Evolutionary conservation across 2,797 vertebrate species (phyloP).

Genomic region (Apogon talboti): DNA sequence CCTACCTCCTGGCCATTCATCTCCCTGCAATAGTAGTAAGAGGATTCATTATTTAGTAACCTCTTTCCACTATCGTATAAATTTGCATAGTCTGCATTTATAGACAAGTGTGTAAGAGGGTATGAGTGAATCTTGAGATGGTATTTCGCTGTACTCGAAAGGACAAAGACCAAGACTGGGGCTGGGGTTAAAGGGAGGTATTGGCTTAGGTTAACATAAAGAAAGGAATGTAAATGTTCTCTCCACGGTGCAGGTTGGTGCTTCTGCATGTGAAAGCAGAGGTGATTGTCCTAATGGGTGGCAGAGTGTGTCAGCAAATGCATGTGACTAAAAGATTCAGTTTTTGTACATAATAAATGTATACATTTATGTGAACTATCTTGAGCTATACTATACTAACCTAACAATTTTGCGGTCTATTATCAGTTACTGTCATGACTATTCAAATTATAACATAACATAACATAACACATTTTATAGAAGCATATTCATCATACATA

Average conservation of each 20-base stretch:
- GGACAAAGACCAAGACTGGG: conserved; percentile 21
- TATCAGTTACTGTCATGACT: no score
- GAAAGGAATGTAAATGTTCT: conserved; percentile 4
- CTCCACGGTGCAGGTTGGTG: background rate
- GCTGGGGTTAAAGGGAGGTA: conserved; percentile 18
- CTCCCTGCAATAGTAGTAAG: conserved; percentile 52
- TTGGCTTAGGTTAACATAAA: conserved; percentile 17
- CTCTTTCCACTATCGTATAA: conserved; percentile 35
- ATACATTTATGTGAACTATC: background rate
- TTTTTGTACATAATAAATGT: background rate
- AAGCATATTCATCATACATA: no score
- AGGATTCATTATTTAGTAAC: conserved; percentile 64
- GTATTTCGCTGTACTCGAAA: conserved; percentile 21
- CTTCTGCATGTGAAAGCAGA: background rate
- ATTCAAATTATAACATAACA: no score
- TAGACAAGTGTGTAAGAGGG: conserved; percentile 2
- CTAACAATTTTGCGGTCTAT: no score
- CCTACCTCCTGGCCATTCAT: conserved; percentile 66
- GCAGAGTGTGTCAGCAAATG: conserved; percentile 4
- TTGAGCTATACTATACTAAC: no score
- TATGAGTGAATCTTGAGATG: background rate
- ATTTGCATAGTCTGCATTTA: conserved; percentile 61
- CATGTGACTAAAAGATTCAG: background rate
- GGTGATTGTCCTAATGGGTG: no score
- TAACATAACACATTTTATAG: no score